Base-by-base conservation (phyloP, 2,888 invertebrate species). In the Chrysopilus asiliformis region DNA sequence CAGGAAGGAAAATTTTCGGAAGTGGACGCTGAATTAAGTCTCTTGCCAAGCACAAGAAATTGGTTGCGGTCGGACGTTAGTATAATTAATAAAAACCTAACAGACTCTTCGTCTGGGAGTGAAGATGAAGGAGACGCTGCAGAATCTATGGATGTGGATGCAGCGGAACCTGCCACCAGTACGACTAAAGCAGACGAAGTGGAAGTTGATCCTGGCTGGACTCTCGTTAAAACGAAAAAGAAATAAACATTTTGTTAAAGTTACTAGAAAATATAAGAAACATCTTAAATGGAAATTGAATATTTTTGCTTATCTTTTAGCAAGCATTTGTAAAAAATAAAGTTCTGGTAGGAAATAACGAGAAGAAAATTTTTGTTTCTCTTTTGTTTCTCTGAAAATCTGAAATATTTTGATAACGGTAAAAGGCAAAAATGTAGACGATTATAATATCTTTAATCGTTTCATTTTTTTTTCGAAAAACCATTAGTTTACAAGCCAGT, bases 121-220 rank as follows among this genome's bases (percentile, higher is more conserved):
- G 65, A 63, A 28, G 64, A 60, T 22, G 52, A 53, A 4, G 51
- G 48, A 28, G 51, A 55, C 22, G 53, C 57, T 38, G 58, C 53
- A 31, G 51, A 44, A 8, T 63, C 9, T 8, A 55, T 55, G 51
- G 57, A 57, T 4, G 45, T 52, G 12, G 54, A 55, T 6, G 38
- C 42, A 2, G 43, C 38, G 2, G 38, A 9, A 4, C 64, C 1
- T 64, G 66, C 17, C 8, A 26, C 9, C 32, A 12, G 20, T 33
- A 36, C 22, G 36, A 32, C 15, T 13, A 40, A 13, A 24, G 39
- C 32, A 32, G 35, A 39, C 20, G 17, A 25, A 39, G 53, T 51
- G 7, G 58, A 60, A 39, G 65, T 65, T 1, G 76, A 76, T 46
- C 70, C 72, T 1, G 78, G 74, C n/a, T 79, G 79, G 79, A 76